phyloP scores from a whole-genome alignment of 2,888 invertebrate species.

The Campoletis raptor region DNA sequence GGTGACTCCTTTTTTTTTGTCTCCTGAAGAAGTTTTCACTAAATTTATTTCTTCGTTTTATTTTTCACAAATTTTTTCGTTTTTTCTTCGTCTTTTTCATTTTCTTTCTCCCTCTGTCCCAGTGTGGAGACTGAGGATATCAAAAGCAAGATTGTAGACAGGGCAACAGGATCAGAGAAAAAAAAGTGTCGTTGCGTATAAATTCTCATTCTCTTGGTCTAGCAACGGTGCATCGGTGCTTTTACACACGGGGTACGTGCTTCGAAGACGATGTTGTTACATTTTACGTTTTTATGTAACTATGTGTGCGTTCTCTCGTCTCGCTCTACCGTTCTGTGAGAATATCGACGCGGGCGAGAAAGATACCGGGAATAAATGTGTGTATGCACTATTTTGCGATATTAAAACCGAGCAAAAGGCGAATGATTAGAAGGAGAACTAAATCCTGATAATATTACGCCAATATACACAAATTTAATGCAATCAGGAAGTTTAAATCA shows the following conservation, averaged over 20 bases:
- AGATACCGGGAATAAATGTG: constrained; percentile 31
- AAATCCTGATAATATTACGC: constrained; percentile 38
- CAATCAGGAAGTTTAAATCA: background rate
- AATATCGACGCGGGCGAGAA: constrained; percentile 8
- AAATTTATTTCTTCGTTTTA: background rate
- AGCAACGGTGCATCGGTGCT: constrained; percentile 33
- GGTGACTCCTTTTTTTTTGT: background rate
- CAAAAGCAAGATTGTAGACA: background rate
- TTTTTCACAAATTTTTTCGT: background rate
- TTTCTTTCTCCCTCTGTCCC: background rate
- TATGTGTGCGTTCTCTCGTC: background rate
- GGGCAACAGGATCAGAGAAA: constrained; percentile 6
- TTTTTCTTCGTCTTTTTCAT: background rate
- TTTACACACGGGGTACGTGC: constrained; percentile 48
- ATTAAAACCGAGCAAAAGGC: constrained; percentile 16
- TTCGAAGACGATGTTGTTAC: constrained; percentile 34
- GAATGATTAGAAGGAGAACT: constrained; percentile 22
- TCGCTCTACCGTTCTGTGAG: background rate
- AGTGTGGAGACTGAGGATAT: constrained; percentile 13
- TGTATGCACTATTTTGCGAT: constrained; percentile 30
- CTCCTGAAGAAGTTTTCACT: background rate
- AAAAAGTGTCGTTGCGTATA: constrained; percentile 48
- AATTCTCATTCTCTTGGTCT: constrained; percentile 51
- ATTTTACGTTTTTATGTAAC: background rate
- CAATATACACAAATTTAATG: background rate